Evolutionary conservation across 2,888 invertebrate species (phyloP).

Genomic region (Drosophila pegasa): DNA sequence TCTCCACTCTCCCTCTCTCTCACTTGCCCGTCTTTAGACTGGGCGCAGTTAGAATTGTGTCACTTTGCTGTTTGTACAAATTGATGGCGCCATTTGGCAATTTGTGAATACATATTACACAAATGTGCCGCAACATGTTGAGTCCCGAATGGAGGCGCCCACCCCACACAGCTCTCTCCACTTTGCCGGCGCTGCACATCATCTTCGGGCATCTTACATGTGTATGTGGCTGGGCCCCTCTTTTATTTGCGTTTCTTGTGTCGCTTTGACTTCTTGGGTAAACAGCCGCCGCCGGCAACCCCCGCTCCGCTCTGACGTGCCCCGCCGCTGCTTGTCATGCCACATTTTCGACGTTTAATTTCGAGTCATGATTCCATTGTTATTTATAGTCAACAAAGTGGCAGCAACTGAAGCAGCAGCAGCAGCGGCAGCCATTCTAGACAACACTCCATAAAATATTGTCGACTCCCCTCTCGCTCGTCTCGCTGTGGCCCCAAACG

Average conservation of each 20-base stretch:
- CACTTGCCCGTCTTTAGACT: background rate
- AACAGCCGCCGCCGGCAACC: slow-evolving; percentile 26
- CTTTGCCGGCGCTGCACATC: slow-evolving; percentile 29
- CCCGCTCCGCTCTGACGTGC: background rate
- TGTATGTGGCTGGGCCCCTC: slow-evolving; percentile 32
- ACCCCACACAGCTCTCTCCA: slow-evolving; percentile 2
- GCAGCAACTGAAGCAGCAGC: slow-evolving; percentile 42
- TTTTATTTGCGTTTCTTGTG: slow-evolving; percentile 61
- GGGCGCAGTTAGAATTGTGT: slow-evolving; percentile 1
- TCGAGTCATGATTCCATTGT: slow-evolving; percentile 79
- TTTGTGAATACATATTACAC: slow-evolving; percentile 51
- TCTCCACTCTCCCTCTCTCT: background rate
- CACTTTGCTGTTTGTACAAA: slow-evolving; percentile 41
- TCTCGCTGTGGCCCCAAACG: background rate
- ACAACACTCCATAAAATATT: slow-evolving; percentile 78
- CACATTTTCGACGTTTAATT: slow-evolving; percentile 74
- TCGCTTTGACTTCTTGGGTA: slow-evolving; percentile 63
- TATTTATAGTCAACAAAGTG: slow-evolving; percentile 77
- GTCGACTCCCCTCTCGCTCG: slow-evolving; percentile 29
- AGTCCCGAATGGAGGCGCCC: slow-evolving; percentile 9
- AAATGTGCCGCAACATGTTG: slow-evolving; percentile 43
- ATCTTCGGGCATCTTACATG: slow-evolving; percentile 49
- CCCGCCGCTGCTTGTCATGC: slow-evolving; percentile 19
- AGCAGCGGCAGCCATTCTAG: slow-evolving; percentile 61
- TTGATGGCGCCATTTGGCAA: slow-evolving; percentile 49